Evolutionary conservation across 2,888 invertebrate genomes (phyloP), one percentile per base, ranked within the genome.

Genomic region (Flabesymbios commensalis): DNA sequence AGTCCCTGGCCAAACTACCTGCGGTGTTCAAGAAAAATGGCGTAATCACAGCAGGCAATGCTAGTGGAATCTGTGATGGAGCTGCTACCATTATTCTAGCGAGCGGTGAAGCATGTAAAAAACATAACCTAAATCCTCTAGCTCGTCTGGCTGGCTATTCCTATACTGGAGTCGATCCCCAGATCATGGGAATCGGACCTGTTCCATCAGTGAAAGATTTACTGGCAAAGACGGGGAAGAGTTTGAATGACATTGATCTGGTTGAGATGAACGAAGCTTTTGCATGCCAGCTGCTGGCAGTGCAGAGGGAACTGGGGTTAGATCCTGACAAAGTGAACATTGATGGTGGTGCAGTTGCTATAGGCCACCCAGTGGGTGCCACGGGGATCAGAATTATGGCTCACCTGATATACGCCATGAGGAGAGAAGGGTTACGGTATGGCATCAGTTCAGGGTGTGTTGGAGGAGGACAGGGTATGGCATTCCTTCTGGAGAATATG

Each of bases 181-280:
- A 89, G 78, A 94, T 99, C 75, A 99, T 99, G 98, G 98, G 97
- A 57, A 90, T 96, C 72, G 97, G 97, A 0, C 98, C 98, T 2
- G 95, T 92, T 24, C 91, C 94, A 0, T 95, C 99, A 24, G 97
- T 98, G 56, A 87, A 89, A 76, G 90, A 90, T 78, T 86, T 97
- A 26, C 87, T 96, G 22, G 90, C 29, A 3, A 87, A 31, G 10
- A 87, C 92, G 48, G 92, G 91, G 53, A 86, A 92, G 78, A 88
- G 87, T 22, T 80, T 98, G 43, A 88, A 91, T 53, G 93, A 98
- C 72, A 88, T 99, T 68, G 97, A 97, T 82, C 85, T 99, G 55
- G 85, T 98, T 78, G 97, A 98, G 94, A 94, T 98, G 72, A 99
- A 99, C 84, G 99, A 99, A 85, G 99, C 99, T 0, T 99, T 99